Base-by-base conservation (phyloP, 2,888 invertebrate species). In the Ichneumoninae sp. region DNA sequence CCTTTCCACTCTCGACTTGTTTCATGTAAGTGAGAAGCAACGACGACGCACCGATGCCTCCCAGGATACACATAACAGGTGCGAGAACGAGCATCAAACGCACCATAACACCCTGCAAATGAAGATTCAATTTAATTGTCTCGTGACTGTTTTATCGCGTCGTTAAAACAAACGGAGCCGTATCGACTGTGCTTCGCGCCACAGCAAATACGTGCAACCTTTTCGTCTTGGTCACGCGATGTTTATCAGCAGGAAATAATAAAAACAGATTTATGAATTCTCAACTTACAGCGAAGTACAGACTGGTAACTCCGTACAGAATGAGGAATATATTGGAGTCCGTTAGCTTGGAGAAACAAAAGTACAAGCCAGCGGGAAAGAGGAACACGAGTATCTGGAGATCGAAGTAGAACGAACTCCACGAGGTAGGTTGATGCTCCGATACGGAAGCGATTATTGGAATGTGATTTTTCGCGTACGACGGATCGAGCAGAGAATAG, bases 341-440 rank as follows among this genome's bases (percentile, higher is more conserved):
- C 0, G 98, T 98, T 86, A 99, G 95, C 89, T 98, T 97, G 78
- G 96, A 96, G 95, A 99, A 99, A 94, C 99, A 99, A 94, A 98
- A 98, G 94, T 99, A 99, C 77, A 99, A 95, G 3, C 99, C 99
- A 63, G 98, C 98, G 50, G 98, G 99, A 94, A 99, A 99, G 88
- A 99, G 95, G 94, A 99, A 99, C 85, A 99, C 98, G 71, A 99
- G 95, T 88, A 99, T 97, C 94, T 99, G 98, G 76, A 99, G 95
- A 95, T 99, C 99, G 94, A 99, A 99, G 95, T 98, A 99, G 95
- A 99, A 99, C 0, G 98, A 98, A 71, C 98, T 98, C 99, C 99
- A 99, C 0, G 99, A 98, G 1, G 99, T 99, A 0, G 99, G 99
- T 94, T 99, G 99, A 96, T 99, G 99, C 94, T 99, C 99, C 1